Conservation (phyloP, 2,888 invertebrate species). For the Drosophila multiciliata region DNA sequence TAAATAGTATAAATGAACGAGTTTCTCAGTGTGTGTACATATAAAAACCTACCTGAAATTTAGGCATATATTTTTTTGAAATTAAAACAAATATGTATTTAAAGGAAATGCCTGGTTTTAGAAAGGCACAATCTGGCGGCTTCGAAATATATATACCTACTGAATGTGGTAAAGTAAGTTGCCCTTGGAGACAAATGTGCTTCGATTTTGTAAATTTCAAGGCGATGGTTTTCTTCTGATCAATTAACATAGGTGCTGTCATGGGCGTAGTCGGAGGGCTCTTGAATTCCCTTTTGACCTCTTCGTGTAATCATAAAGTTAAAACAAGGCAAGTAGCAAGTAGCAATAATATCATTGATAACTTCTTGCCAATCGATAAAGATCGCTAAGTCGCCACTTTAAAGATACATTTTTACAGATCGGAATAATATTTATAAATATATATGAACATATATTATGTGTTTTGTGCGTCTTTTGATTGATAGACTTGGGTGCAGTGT, state of each 20-base stretch:
- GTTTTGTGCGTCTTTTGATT: no score
- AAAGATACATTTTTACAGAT: no score
- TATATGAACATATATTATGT: background rate
- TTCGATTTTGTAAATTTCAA: background rate
- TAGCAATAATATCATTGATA: no score
- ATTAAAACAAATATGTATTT: background rate
- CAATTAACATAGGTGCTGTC: background rate
- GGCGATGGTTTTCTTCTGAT: background rate
- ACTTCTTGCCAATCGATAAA: no score
- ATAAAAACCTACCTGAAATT: no score
- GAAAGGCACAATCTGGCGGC: background rate
- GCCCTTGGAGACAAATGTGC: no score
- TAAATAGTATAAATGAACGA: background rate
- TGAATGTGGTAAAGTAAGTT: background rate
- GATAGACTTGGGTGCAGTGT: no score
- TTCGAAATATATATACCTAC: background rate
- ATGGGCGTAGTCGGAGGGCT: background rate
- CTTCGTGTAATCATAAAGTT: background rate
- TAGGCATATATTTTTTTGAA: no score
- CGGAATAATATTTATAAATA: no score
- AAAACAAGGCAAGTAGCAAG: background rate
- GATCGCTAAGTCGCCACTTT: no score
- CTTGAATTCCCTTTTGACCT: background rate
- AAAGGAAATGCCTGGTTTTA: background rate
- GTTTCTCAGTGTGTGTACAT: background rate